Conservation (phyloP, 2,113 vertebrate genomes). For the Oophaga pumilio region DNA sequence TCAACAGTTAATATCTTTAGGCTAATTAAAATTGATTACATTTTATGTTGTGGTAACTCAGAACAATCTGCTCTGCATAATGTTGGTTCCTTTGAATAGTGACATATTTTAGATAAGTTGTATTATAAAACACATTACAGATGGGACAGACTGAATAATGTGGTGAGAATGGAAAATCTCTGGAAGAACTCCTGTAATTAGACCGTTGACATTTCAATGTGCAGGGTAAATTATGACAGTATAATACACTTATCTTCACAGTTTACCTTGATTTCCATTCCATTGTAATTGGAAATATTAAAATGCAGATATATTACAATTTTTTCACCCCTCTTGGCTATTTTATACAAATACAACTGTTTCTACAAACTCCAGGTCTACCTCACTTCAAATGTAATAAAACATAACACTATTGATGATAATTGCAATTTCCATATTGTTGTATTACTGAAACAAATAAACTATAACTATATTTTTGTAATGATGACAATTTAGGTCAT, state of each 20-base stretch:
- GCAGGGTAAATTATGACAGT: not conserved
- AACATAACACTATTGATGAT: not conserved
- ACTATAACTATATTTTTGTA: not conserved
- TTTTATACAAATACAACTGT: not conserved
- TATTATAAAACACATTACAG: conserved; percentile 1
- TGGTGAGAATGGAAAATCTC: not conserved
- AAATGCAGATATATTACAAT: not conserved
- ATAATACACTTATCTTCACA: not conserved
- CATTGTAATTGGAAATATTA: conserved; percentile 5
- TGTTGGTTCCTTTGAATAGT: not conserved
- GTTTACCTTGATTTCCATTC: not conserved
- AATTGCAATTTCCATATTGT: not conserved
- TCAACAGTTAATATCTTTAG: not conserved
- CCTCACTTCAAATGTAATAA: conserved; percentile 1
- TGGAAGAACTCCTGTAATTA: not conserved
- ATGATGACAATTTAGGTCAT: not conserved
- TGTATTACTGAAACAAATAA: not conserved
- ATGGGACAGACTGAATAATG: not conserved
- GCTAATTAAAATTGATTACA: not conserved
- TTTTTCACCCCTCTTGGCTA: not conserved
- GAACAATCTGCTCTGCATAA: not conserved
- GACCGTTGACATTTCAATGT: not conserved
- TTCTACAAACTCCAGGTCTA: not conserved
- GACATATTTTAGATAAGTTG: not conserved
- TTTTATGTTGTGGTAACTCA: no score